These are phyloP conservation scores for Phalloptychus januarius DNA, from an alignment of 2,797 vertebrate species.

Conservation along the genomic window DNA sequence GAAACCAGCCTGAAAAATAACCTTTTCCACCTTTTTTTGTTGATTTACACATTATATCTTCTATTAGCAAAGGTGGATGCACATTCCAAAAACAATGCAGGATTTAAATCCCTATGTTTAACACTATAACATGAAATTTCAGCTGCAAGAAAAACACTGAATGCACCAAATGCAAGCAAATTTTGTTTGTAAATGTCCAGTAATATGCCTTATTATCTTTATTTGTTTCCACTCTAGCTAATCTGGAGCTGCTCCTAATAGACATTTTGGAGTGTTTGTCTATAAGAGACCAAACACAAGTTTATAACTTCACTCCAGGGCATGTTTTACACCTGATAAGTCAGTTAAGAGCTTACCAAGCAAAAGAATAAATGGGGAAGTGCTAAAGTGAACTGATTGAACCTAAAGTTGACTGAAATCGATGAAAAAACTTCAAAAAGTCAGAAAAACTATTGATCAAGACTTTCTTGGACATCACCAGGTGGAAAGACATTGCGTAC, in stretches of 20 bases:
- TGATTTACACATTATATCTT: no score
- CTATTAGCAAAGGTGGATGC: neutral
- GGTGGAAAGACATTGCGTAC: no score
- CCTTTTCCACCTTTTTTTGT: no score
- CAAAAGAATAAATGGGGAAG: neutral
- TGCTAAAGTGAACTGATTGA: neutral
- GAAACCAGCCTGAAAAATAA: no score
- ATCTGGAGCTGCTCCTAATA: neutral
- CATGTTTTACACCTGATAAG: neutral
- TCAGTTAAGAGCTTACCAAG: neutral
- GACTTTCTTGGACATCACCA: no score
- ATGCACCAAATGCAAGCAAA: neutral
- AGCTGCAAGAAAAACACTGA: neutral
- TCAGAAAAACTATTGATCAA: neutral
- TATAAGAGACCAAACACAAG: neutral
- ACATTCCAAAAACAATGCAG: neutral
- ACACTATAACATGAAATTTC: neutral
- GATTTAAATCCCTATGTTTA: neutral
- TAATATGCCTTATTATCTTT: neutral
- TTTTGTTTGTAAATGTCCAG: neutral
- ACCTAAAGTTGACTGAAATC: neutral
- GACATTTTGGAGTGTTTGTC: neutral
- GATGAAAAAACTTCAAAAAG: neutral
- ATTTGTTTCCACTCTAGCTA: neutral
- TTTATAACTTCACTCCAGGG: neutral